phyloP scores from a whole-genome alignment of 2,797 vertebrate genomes.

The Ceyx erithaca region DNA sequence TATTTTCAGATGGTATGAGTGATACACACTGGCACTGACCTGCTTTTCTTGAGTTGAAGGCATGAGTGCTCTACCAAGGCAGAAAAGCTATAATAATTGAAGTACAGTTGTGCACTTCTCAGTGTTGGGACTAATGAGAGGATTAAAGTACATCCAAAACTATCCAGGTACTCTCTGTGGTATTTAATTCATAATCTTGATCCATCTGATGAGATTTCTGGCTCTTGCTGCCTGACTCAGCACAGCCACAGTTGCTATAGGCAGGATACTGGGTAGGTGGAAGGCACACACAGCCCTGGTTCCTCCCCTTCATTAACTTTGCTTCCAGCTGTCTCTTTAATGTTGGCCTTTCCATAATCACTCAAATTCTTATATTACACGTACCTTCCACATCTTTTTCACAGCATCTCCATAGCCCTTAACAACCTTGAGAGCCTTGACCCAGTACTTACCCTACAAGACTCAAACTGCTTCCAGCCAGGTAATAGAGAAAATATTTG shows the following conservation, averaged over 20 bases:
- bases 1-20: neutral
- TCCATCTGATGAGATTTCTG: neutral
- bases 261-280: neutral
- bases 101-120: neutral
- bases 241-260: neutral
- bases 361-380: neutral
- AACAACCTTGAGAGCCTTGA: neutral
- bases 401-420: neutral
- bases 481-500: neutral
- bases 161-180: neutral
- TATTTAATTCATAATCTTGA: neutral
- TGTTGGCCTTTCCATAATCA: neutral
- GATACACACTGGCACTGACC: neutral
- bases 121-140: neutral
- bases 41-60: neutral
- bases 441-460: neutral
- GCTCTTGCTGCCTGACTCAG: neutral
- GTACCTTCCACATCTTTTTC: neutral
- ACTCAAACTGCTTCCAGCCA: neutral
- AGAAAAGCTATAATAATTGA: neutral
- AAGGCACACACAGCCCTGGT: neutral
- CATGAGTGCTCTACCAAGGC: neutral
- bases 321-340: neutral
- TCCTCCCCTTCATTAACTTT: neutral
- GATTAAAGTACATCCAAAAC: neutral